These are phyloP conservation scores for Ibycter americanus DNA, from an alignment of 2,797 vertebrate species.

Conservation along the genomic window DNA sequence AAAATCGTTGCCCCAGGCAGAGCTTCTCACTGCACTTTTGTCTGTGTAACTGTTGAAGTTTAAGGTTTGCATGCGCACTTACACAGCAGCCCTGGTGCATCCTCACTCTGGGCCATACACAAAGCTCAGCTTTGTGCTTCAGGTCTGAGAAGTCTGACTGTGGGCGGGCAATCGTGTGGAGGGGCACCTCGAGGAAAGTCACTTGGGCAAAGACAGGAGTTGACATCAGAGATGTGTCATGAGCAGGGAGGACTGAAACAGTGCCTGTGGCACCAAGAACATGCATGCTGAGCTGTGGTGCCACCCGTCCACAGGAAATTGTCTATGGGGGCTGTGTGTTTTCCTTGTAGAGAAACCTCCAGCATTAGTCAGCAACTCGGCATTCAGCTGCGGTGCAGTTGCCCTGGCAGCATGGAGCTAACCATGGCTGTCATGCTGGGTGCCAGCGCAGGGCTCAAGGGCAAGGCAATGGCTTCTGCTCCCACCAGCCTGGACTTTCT, in stretches of 20 bases:
- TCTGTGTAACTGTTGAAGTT: background rate
- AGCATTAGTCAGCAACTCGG: background rate
- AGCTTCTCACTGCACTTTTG: background rate
- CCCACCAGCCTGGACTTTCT: background rate
- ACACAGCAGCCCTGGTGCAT: background rate
- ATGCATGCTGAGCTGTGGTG: background rate
- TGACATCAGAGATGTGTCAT: background rate
- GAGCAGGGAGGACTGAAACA: background rate
- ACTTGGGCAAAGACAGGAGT: background rate
- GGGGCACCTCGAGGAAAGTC: background rate
- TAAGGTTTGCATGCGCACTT: background rate
- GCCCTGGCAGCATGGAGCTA: background rate
- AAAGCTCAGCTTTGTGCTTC: background rate
- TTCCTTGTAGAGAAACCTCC: background rate
- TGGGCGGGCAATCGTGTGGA: accelerated
- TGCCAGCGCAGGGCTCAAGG: background rate
- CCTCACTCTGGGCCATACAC: background rate
- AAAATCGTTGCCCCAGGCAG: background rate
- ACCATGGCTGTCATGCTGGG: background rate
- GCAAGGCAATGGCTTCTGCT: background rate
- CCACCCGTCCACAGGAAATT: accelerated
- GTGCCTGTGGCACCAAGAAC: background rate
- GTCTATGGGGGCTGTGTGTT: accelerated
- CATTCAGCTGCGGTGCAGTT: background rate
- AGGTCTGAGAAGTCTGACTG: background rate